A percentile compares a stretch with the other conserved stretches of the same genome.
These are phyloP conservation scores for Orthosia gracilis DNA, from an alignment of 2,888 invertebrate species.

Conservation along the genomic window DNA sequence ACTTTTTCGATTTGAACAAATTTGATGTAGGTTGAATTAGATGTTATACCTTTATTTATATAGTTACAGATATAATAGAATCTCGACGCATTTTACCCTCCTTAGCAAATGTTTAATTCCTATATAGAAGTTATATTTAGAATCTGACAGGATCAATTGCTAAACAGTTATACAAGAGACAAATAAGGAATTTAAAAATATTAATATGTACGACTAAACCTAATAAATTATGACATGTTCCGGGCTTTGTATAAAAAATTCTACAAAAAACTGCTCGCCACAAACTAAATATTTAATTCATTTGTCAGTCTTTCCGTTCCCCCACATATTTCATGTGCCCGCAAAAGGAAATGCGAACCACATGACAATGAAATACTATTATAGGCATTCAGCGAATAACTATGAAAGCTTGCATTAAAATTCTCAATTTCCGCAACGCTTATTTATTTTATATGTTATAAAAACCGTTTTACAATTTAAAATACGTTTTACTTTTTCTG, in stretches of 20 bases:
- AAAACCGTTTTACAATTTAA: conserved; percentile 24
- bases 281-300: conserved; percentile 25
- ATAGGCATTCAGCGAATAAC: conserved; percentile 36
- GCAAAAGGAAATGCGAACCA: conserved; percentile 23
- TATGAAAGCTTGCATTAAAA: conserved; percentile 48
- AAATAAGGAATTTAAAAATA: not conserved
- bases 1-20: too few relatives aligned
- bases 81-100: too few relatives aligned
- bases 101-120: too few relatives aligned
- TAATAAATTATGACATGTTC: too few relatives aligned
- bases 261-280: not conserved
- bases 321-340: conserved; percentile 24
- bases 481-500: conserved; percentile 31
- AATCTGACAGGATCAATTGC: too few relatives aligned
- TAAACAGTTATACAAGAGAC: not conserved
- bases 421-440: conserved; percentile 18
- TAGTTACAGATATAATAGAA: too few relatives aligned
- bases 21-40: too few relatives aligned
- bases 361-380: conserved; percentile 47
- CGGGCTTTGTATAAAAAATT: not conserved
- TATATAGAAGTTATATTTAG: too few relatives aligned
- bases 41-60: too few relatives aligned
- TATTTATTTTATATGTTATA: conserved; percentile 12
- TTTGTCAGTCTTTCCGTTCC: conserved; percentile 4
- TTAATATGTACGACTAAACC: too few relatives aligned